phyloP scores from a whole-genome alignment of 1,140 invertebrate species.

The Phortica variegata region DNA sequence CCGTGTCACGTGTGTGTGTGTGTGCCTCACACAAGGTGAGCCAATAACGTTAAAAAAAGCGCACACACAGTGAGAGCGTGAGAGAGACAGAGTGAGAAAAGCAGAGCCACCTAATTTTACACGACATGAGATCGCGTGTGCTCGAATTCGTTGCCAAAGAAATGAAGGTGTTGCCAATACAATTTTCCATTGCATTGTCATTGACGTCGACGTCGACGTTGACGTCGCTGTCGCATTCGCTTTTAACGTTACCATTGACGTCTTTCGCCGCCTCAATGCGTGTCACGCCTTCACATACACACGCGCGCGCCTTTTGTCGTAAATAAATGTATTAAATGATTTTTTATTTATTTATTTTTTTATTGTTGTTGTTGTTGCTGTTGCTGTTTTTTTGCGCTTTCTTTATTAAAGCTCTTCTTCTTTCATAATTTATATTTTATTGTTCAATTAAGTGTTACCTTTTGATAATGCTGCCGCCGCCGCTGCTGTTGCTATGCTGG shows the following conservation, averaged over 20 bases:
- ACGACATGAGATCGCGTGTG: conserved; percentile 15
- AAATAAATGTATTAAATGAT: conserved; percentile 14
- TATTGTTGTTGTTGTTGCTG: no score
- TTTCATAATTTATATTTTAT: conserved; percentile 22
- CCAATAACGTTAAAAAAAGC: not conserved
- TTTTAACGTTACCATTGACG: conserved; percentile 18
- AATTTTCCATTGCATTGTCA: no score
- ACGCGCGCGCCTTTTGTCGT: not conserved
- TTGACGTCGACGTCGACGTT: no score
- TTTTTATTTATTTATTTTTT: no score
- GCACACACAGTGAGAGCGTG: not conserved
- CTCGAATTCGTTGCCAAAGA: no score
- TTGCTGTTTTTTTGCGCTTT: not conserved
- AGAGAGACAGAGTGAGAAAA: conserved; percentile 7
- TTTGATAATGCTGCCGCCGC: conserved; percentile 14
- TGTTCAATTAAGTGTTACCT: conserved; percentile 39
- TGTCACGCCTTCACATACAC: not conserved
- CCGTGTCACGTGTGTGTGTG: conserved; percentile 30
- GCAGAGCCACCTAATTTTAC: conserved; percentile 42
- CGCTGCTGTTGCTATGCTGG: no score
- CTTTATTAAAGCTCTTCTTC: not conserved
- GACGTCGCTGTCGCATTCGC: no score
- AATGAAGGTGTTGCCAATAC: no score
- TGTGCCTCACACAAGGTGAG: conserved; percentile 9
- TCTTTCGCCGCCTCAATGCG: not conserved